phyloP scores from a whole-genome alignment of 2,888 invertebrate species.

The Luperina nickerlii region DNA sequence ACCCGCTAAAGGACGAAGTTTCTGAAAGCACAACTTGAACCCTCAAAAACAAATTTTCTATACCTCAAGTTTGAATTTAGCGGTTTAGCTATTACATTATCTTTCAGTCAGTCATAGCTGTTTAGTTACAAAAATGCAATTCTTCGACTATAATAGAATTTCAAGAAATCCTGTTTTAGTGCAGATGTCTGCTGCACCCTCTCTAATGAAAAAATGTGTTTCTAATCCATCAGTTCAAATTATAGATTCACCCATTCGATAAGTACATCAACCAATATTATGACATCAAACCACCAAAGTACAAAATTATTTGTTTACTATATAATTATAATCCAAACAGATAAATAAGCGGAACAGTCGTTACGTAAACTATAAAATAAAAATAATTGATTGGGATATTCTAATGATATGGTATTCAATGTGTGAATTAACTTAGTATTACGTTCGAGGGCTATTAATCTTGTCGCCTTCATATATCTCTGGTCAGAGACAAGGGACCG shows the following conservation, averaged over 20 bases:
- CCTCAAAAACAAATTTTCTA: not conserved
- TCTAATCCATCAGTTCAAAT: not conserved
- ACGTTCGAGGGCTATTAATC: constrained; percentile 70
- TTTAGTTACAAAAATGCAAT: not conserved
- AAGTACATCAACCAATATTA: constrained; percentile 47
- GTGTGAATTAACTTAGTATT: constrained; percentile 72
- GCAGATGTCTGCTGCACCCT: not conserved
- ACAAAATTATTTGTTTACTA: constrained; percentile 50
- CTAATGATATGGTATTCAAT: constrained; percentile 64
- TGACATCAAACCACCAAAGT: constrained; percentile 51
- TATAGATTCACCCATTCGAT: constrained; percentile 6
- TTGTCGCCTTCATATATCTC: constrained; percentile 57
- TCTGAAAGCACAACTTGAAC: too few relatives aligned
- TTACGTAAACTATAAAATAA: constrained; percentile 61
- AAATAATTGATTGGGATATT: constrained; percentile 58
- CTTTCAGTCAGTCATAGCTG: not conserved
- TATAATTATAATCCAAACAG: constrained; percentile 59
- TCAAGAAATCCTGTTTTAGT: too few relatives aligned
- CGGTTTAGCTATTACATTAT: not conserved
- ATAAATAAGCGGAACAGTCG: constrained; percentile 58
- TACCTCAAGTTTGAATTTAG: not conserved
- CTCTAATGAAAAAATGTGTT: too few relatives aligned
- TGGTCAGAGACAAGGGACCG: constrained; percentile 32
- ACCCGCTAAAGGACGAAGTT: too few relatives aligned
- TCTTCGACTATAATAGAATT: not conserved